These are phyloP conservation scores for Papio anubis DNA, from an alignment of 2,113 vertebrate genomes.

Conservation along the genomic window DNA sequence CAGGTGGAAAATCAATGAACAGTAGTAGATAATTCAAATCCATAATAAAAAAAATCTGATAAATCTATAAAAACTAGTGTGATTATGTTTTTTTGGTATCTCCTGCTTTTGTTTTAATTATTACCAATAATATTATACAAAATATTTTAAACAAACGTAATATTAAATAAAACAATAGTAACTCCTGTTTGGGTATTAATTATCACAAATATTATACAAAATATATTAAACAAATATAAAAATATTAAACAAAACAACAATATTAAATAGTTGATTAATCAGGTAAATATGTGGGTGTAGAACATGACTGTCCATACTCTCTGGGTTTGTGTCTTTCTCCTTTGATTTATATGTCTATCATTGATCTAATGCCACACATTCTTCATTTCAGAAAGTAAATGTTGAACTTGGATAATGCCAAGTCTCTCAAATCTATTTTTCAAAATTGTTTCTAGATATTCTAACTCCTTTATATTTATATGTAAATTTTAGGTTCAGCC, in stretches of 20 bases:
- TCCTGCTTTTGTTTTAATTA: not conserved
- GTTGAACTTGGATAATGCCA: not conserved
- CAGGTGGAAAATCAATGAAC: not conserved
- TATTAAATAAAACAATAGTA: too few species aligned
- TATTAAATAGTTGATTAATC: too few species aligned
- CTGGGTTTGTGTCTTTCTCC: not conserved
- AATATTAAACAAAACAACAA: too few species aligned
- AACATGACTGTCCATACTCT: not conserved
- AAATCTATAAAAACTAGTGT: not conserved
- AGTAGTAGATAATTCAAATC: not conserved
- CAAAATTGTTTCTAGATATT: not conserved
- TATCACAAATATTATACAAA: too few species aligned
- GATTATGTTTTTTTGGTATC: not conserved
- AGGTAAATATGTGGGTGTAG: not conserved
- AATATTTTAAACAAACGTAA: too few species aligned
- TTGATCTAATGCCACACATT: not conserved
- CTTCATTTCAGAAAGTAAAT: not conserved
- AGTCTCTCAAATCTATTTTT: not conserved
- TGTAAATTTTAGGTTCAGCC: not conserved
- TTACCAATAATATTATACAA: too few species aligned
- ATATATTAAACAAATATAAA: too few species aligned
- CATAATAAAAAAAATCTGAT: not conserved
- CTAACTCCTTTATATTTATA: not conserved
- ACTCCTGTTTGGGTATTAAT: too few species aligned
- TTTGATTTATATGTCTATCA: not conserved